Percentiles rank a stretch among this genome's conserved stretches.
Evolutionary conservation across 2,113 vertebrate species (phyloP).

Genomic region (Corydoras sp.): DNA sequence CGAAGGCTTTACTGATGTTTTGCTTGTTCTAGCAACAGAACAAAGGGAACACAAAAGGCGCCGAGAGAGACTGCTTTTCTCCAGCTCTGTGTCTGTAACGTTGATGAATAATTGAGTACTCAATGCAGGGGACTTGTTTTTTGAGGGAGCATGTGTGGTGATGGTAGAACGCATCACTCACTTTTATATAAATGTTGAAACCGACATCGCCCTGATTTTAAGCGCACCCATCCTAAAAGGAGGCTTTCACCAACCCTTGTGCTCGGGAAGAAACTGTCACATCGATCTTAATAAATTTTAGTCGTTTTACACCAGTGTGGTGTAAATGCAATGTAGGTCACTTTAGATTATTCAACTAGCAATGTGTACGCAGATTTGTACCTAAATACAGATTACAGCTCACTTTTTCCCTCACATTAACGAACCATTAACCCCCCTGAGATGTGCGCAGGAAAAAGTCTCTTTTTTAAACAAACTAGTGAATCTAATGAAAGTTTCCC

Average conservation of each 20-base stretch:
- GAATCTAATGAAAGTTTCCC: too few relatives aligned
- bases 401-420: too few relatives aligned
- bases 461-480: too few relatives aligned
- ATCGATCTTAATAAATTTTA: too few relatives aligned
- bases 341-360: too few relatives aligned
- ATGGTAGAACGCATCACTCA: constrained; percentile 14
- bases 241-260: constrained; percentile 13
- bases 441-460: too few relatives aligned
- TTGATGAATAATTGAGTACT: constrained; percentile 46
- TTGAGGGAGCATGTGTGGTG: constrained; percentile 23
- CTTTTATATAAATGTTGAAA: constrained; percentile 26
- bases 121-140: constrained; percentile 39
- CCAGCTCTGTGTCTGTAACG: constrained; percentile 39
- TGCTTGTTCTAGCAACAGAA: constrained; percentile 18
- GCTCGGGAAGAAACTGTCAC: constrained; percentile 11
- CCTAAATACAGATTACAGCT: too few relatives aligned
- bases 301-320: too few relatives aligned
- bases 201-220: constrained; percentile 33
- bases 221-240: constrained; percentile 10
- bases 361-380: too few relatives aligned
- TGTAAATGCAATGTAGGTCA: too few relatives aligned
- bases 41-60: constrained; percentile 11
- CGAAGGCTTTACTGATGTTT: constrained; percentile 16
- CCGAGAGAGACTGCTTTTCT: constrained; percentile 12
- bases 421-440: too few relatives aligned